Evolutionary conservation across 2,797 vertebrate species (phyloP).

Genomic region (Xyrichtys novacula): DNA sequence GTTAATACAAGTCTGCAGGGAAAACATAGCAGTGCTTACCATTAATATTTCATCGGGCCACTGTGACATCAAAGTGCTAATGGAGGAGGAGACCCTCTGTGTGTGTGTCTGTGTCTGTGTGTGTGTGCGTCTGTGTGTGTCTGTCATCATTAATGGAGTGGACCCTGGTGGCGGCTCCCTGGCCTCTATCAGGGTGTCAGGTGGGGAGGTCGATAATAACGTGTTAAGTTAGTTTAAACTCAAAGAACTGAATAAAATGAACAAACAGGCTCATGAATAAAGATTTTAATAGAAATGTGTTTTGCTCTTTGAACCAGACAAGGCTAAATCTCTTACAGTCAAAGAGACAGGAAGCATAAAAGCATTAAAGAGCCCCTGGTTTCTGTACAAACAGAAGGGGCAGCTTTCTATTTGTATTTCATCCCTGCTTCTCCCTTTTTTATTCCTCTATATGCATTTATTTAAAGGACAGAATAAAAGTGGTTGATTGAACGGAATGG

Average conservation of each 20-base stretch:
- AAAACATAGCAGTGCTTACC: constrained; percentile 74
- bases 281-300: constrained; percentile 8
- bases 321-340: constrained; percentile 1
- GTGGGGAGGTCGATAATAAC: constrained; percentile 52
- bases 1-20: constrained; percentile 76
- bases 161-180: constrained; percentile 51
- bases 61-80: constrained; percentile 72
- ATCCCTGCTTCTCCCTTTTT: background rate
- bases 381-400: no score
- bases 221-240: constrained; percentile 63
- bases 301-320: background rate
- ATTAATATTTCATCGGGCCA: constrained; percentile 82
- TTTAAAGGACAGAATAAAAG: background rate
- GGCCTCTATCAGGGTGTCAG: constrained; percentile 49
- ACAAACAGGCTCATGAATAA: constrained; percentile 30
- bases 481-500: background rate
- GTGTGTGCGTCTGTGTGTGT: constrained; percentile 39
- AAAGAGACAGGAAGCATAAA: constrained; percentile 11
- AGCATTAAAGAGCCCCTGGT: background rate
- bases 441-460: background rate
- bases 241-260: constrained; percentile 22
- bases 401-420: background rate
- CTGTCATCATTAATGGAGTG: constrained; percentile 64
- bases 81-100: constrained; percentile 51
- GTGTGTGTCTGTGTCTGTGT: constrained; percentile 18